Conservation (phyloP, 2,888 invertebrate species). For the Amphipoea oculea region DNA sequence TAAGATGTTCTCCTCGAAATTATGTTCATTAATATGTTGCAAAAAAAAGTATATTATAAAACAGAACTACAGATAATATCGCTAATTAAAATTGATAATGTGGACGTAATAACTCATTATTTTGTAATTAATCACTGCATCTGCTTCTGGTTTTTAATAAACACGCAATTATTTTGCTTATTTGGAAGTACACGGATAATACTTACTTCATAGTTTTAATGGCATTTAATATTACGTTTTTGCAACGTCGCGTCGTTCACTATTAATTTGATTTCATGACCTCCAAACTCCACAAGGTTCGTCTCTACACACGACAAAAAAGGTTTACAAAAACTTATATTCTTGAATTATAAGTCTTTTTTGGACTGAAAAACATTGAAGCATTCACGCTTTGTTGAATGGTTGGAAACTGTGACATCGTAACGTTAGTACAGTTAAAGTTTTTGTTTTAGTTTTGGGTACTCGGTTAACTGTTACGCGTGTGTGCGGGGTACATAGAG, state of each 20-base stretch:
- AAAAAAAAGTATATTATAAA: neutral
- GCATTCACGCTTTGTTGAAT: constrained; percentile 68
- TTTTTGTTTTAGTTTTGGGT: constrained; percentile 66
- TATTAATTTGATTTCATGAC: constrained; percentile 74
- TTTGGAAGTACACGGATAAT: constrained; percentile 48
- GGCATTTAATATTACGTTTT: constrained; percentile 54
- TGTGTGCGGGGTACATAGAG: constrained; percentile 74
- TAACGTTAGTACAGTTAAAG: constrained; percentile 68
- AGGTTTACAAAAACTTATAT: constrained; percentile 54
- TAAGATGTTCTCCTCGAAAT: neutral
- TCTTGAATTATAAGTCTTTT: constrained; percentile 56
- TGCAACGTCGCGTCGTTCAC: constrained; percentile 48
- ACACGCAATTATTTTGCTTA: constrained; percentile 32
- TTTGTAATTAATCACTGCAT: constrained; percentile 24
- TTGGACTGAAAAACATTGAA: constrained; percentile 56
- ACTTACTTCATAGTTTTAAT: constrained; percentile 37
- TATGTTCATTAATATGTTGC: neutral
- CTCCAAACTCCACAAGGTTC: constrained; percentile 73
- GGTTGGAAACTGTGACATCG: constrained; percentile 68
- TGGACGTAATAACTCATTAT: constrained; percentile 18
- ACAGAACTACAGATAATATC: constrained; percentile 7
- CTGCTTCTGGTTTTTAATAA: constrained; percentile 35
- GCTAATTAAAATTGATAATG: constrained; percentile 9
- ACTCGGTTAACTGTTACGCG: constrained; percentile 64
- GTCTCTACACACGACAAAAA: constrained; percentile 58